Evolutionary conservation across 2,888 invertebrate species (phyloP).

Genomic region (Chironomus riparius): DNA sequence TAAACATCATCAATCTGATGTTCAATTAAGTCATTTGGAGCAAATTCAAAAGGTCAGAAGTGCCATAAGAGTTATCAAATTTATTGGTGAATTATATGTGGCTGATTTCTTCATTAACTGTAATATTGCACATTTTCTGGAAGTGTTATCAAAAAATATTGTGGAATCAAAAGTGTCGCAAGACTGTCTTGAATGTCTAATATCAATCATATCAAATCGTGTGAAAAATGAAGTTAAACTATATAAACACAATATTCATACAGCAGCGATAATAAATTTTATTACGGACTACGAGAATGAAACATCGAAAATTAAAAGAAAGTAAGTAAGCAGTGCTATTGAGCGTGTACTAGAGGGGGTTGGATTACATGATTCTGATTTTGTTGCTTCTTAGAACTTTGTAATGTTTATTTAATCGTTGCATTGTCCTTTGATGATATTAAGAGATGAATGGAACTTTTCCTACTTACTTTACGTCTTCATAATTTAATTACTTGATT

Average conservation of each 20-base stretch:
- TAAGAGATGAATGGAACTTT: too few species aligned
- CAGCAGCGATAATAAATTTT: not conserved
- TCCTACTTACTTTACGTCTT: too few species aligned
- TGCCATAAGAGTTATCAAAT: not conserved
- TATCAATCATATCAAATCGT: not conserved
- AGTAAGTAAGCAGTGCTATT: not conserved
- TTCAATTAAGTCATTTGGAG: not conserved
- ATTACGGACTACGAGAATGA: not conserved
- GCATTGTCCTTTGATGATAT: not conserved
- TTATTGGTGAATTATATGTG: not conserved
- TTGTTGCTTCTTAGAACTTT: not conserved
- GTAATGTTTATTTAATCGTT: not conserved
- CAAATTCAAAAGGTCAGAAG: not conserved
- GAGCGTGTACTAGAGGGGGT: not conserved
- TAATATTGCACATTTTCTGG: not conserved
- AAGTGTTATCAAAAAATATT: not conserved
- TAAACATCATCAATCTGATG: not conserved
- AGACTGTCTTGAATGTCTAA: not conserved
- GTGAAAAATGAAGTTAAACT: not conserved
- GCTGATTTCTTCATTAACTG: not conserved
- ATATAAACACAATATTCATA: not conserved
- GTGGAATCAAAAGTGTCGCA: not conserved
- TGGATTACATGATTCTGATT: not conserved
- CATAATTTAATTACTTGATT: too few species aligned
- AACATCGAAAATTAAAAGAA: not conserved